Percentiles rank a stretch among this genome's conserved stretches.
phyloP scores from a whole-genome alignment of 2,797 vertebrate genomes.

The Salmo trutta region DNA sequence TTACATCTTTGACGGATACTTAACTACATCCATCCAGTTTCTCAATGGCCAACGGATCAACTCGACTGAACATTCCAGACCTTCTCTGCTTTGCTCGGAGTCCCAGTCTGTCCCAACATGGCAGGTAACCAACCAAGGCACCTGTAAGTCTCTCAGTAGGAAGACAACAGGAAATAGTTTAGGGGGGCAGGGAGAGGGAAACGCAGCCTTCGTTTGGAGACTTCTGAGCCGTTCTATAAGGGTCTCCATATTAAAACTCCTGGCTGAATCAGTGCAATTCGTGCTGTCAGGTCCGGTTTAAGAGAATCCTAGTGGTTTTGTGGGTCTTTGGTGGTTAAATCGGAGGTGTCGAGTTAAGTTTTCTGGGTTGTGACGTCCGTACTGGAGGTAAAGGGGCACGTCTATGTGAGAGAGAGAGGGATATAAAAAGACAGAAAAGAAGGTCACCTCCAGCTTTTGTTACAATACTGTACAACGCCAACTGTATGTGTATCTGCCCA shows the following conservation, averaged over 20 bases:
- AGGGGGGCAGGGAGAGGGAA: neutral
- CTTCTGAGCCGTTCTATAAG: neutral
- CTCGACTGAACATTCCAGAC: neutral
- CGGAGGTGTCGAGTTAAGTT: conserved; percentile 26
- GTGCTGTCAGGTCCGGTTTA: conserved; percentile 9
- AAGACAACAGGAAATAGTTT: neutral
- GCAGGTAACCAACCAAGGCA: neutral
- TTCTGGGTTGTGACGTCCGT: conserved; percentile 38
- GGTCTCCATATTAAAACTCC: neutral
- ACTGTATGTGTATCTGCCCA: neutral
- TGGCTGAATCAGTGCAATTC: conserved; percentile 14
- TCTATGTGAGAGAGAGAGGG: conserved; percentile 22
- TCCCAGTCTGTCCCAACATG: neutral
- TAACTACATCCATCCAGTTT: neutral
- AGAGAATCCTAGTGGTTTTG: conserved; percentile 8
- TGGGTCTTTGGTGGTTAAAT: conserved; percentile 25
- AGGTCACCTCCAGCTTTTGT: neutral
- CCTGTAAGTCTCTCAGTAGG: neutral
- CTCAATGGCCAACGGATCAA: neutral
- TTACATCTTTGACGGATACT: neutral
- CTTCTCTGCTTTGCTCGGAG: neutral
- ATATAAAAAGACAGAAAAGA: neutral
- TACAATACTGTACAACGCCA: neutral
- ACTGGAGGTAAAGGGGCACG: conserved; percentile 39
- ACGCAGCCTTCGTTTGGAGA: neutral